phyloP scores from a whole-genome alignment of 2,888 invertebrate genomes.

The Apeira syringaria region DNA sequence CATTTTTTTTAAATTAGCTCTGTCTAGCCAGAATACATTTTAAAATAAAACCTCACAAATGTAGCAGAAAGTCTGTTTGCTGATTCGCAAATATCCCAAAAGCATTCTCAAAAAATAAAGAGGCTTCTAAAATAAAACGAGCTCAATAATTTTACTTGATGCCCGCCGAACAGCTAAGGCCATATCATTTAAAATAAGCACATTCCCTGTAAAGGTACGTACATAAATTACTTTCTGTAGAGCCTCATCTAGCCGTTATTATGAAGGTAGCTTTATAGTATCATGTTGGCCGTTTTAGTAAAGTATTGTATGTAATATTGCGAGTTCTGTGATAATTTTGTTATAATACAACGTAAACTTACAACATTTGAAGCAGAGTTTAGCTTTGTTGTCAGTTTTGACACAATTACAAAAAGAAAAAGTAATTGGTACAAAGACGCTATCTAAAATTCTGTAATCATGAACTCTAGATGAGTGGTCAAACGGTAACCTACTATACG shows the following conservation, averaged over 20 bases:
- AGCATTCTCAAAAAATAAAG: conserved; percentile 11
- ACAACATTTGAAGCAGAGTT: no score
- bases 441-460: no score
- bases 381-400: no score
- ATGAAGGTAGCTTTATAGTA: conserved; percentile 21
- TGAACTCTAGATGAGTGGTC: no score
- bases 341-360: not conserved
- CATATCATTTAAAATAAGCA: conserved; percentile 32
- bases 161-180: conserved; percentile 19
- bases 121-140: conserved; percentile 22
- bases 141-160: conserved; percentile 22
- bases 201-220: conserved; percentile 37
- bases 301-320: conserved; percentile 9
- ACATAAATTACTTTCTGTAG: conserved; percentile 45
- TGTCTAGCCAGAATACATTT: no score
- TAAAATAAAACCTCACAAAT: no score
- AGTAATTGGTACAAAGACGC: no score
- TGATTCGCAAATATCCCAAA: conserved; percentile 1
- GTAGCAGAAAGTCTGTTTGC: no score
- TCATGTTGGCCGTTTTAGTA: conserved; percentile 26
- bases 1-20: no score
- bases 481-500: no score
- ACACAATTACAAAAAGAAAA: no score
- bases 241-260: conserved; percentile 27
- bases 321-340: conserved; percentile 4